These are phyloP conservation scores for Acanthacorydalis orientalis DNA, from an alignment of 2,888 invertebrate genomes.

Conservation along the genomic window DNA sequence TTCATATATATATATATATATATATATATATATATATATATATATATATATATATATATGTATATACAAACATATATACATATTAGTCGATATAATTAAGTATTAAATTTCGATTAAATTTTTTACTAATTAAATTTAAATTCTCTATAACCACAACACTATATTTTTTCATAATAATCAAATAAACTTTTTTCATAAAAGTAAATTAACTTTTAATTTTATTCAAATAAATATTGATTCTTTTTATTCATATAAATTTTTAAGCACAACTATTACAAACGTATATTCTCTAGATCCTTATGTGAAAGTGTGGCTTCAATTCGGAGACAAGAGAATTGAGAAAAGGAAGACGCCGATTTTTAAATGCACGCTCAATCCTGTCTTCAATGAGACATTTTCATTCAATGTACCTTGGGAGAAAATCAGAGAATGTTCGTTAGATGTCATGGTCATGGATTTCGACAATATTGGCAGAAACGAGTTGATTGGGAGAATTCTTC, in stretches of 20 bases:
- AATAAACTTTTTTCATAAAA: too few relatives aligned
- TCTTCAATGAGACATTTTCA: constrained; percentile 90
- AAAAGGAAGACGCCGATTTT: constrained; percentile 91
- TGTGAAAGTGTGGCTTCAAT: constrained; percentile 95
- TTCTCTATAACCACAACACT: too few relatives aligned
- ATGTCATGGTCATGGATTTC: constrained; percentile 94
- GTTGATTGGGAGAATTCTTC: constrained; percentile 77
- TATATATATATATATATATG: too few relatives aligned
- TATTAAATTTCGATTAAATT: too few relatives aligned
- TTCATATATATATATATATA: too few relatives aligned
- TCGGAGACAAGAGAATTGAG: constrained; percentile 86
- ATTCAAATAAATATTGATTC: not conserved
- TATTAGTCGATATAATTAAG: too few relatives aligned
- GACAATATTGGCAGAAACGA: constrained; percentile 91
- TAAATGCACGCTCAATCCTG: constrained; percentile 86
- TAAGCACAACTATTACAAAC: constrained; percentile 9
- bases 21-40: too few relatives aligned
- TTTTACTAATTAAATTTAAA: too few relatives aligned
- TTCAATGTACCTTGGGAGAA: constrained; percentile 97
- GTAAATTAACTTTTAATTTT: too few relatives aligned
- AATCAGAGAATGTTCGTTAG: constrained; percentile 83
- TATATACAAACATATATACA: too few relatives aligned
- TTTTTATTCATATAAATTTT: not conserved
- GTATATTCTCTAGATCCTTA: constrained; percentile 67
- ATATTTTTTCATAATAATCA: too few relatives aligned